phyloP scores from a whole-genome alignment of 2,797 vertebrate species.

The Centropyge bicolor region DNA sequence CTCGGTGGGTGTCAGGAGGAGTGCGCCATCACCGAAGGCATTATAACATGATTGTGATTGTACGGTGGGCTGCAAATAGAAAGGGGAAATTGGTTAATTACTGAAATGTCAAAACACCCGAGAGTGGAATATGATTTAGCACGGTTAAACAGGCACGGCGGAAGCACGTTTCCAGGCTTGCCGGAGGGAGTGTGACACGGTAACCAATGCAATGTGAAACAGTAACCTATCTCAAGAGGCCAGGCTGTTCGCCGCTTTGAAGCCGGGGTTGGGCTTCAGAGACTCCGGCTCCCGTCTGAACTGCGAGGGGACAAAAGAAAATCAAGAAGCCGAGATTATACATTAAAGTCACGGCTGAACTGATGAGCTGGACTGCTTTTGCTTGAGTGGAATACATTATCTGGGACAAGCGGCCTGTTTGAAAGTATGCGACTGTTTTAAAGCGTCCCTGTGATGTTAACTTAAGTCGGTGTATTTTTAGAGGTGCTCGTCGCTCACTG shows the following conservation, averaged over 20 bases:
- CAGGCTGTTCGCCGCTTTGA: conserved; percentile 61
- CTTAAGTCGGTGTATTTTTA: conserved; percentile 37
- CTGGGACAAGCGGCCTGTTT: conserved; percentile 38
- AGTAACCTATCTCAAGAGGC: conserved; percentile 69
- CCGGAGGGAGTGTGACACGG: conserved; percentile 53
- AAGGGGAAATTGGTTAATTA: conserved; percentile 73
- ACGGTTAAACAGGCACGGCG: conserved; percentile 58
- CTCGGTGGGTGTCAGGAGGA: conserved; percentile 39
- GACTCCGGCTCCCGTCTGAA: conserved; percentile 50
- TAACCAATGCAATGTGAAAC: conserved; percentile 62
- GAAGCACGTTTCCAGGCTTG: conserved; percentile 60
- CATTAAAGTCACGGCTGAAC: conserved; percentile 58
- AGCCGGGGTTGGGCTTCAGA: conserved; percentile 57
- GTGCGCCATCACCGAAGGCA: conserved; percentile 33
- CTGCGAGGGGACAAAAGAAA: not conserved
- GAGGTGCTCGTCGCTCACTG: conserved; percentile 44
- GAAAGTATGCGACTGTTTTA: conserved; percentile 28
- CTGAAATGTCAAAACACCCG: conserved; percentile 64
- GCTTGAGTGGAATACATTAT: conserved; percentile 59
- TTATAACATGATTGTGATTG: conserved; percentile 44
- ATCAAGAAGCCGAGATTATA: conserved; percentile 58
- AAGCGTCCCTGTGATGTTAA: conserved; percentile 21
- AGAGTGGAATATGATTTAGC: conserved; percentile 65
- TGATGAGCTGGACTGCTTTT: conserved; percentile 57
- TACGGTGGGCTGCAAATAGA: conserved; percentile 52